Base-by-base conservation (phyloP, 1,140 invertebrate species). In the Mamestra configurata region DNA sequence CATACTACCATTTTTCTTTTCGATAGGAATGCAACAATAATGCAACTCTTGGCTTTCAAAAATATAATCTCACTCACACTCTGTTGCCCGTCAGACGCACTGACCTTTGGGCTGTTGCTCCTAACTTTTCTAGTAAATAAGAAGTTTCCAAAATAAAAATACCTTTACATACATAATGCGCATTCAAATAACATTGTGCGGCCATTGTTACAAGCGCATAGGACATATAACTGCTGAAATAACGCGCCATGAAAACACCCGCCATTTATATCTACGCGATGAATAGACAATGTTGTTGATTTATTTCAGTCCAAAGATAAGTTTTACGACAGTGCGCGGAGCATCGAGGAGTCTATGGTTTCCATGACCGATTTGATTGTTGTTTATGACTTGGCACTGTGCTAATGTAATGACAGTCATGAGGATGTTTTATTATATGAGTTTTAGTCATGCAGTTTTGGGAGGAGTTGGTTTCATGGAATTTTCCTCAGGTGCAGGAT, bases 231-330 rank as follows among this genome's bases (percentile, higher is more conserved):
- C 35, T 53, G 40, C 79, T 59, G 53, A 77, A 80, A 80, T 80
- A 80, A 64, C 20, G 24, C 22, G 31, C 55, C 35, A 79, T 72
- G 53, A 82, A 53, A 73, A 80, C 80, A 80, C 66, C 31, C 68
- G 51, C 49, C 68, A 59, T 84, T 80, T 84, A 83, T 81, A 22
- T 77, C 22, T 51, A 27, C 43, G 57, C 49, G 72, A 18, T 59
- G 61, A 82, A 82, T 78, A 70, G 77, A 82, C 77, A 78, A 75
- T 77, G 79, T 53, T 71, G 76, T 80, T 80, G 70, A 79, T 84
- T 77, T 81, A 84, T 81, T 46, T 57, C 43, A 10, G 27, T 11
- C 57, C 31, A 76, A 31, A 71, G 51, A 75, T 80, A 55, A 61
- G 18, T 80, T 80, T 80, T 80, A 80, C 64, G 72, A 76, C 4